These are phyloP conservation scores for Zele albiditarsus DNA, from an alignment of 2,888 invertebrate species.

Conservation along the genomic window DNA sequence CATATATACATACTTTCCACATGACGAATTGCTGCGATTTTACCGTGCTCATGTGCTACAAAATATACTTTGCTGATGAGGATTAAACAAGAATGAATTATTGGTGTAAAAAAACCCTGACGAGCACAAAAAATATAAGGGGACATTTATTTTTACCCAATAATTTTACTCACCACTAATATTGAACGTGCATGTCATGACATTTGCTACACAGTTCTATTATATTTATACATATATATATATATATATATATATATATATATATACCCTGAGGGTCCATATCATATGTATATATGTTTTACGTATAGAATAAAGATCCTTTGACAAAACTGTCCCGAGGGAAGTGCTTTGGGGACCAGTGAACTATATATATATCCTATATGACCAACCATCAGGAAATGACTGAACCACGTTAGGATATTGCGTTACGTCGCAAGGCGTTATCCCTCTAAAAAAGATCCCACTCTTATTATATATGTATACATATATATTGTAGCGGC, in stretches of 20 bases:
- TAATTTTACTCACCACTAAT: background rate
- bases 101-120: background rate
- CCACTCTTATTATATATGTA: constrained; percentile 1
- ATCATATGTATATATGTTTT: constrained; percentile 67
- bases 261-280: constrained; percentile 55
- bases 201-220: background rate
- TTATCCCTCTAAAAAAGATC: constrained; percentile 41
- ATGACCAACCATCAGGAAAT: constrained; percentile 69
- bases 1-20: too few species aligned
- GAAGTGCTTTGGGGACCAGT: constrained; percentile 66
- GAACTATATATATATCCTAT: constrained; percentile 29
- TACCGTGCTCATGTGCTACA: too few species aligned
- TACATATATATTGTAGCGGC: background rate
- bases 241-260: constrained; percentile 11
- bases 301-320: constrained; percentile 71
- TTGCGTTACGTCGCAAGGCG: constrained; percentile 66
- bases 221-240: constrained; percentile 32
- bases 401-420: constrained; percentile 72
- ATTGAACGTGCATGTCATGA: constrained; percentile 3
- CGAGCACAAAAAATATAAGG: too few species aligned
- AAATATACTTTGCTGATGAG: too few species aligned
- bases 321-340: constrained; percentile 72
- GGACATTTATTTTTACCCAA: constrained; percentile 30
- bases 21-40: too few species aligned
- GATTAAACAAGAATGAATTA: too few species aligned